Evolutionary conservation across 2,888 invertebrate species (phyloP).

Genomic region (Mesoligia furuncula): DNA sequence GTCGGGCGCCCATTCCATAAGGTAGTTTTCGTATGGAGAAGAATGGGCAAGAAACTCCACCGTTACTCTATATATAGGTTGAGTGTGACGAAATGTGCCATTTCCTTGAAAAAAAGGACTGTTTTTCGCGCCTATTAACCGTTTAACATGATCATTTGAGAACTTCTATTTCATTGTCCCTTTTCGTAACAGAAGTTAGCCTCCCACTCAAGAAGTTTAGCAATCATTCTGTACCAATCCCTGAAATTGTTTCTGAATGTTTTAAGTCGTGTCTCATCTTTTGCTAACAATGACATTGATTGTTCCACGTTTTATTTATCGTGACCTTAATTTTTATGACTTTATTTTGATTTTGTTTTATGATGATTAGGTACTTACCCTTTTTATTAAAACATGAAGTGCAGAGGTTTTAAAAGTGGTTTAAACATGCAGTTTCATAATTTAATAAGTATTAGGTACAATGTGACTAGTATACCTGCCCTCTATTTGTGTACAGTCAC

Average conservation of each 20-base stretch:
- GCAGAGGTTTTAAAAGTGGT: background rate
- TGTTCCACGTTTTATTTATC: background rate
- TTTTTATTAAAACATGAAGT: background rate
- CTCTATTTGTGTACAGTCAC: too few relatives aligned
- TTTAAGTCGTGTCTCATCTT: constrained; percentile 7
- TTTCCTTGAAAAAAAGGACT: background rate
- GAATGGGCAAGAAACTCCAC: too few relatives aligned
- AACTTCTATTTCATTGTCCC: background rate
- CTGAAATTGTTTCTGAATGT: constrained; percentile 11
- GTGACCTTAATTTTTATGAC: background rate
- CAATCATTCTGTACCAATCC: background rate
- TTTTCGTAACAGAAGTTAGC: background rate
- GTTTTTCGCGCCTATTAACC: background rate
- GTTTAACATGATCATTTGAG: background rate
- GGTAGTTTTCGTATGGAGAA: too few relatives aligned
- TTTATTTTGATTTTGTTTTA: constrained; percentile 4
- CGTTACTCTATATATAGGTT: too few relatives aligned
- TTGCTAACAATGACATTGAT: constrained; percentile 10
- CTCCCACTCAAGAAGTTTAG: constrained; percentile 1
- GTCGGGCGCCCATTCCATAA: too few relatives aligned
- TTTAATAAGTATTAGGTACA: background rate
- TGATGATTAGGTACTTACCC: background rate
- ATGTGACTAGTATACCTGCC: background rate
- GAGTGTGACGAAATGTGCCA: background rate
- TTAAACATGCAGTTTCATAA: background rate